Evolutionary conservation across 2,797 vertebrate species (phyloP).

Genomic region (Lagodon rhomboides): DNA sequence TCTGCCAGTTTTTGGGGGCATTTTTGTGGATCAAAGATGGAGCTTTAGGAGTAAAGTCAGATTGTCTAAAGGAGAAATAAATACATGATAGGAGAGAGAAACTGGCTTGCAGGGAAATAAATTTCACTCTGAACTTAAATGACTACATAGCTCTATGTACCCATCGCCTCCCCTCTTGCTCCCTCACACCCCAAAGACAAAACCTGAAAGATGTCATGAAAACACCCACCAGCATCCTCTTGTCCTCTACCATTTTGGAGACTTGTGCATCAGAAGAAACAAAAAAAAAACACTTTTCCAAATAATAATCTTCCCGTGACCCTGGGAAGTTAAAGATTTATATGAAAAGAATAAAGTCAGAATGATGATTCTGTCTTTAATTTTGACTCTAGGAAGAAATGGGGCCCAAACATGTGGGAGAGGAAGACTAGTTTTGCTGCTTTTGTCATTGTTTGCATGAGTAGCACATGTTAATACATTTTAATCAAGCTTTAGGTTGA

Average conservation of each 20-base stretch:
- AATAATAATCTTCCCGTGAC: conserved; percentile 58
- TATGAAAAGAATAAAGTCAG: conserved; percentile 51
- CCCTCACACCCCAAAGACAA: conserved; percentile 66
- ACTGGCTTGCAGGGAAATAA: conserved; percentile 50
- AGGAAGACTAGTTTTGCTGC: conserved; percentile 70
- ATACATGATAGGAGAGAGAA: conserved; percentile 56
- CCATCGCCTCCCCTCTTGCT: conserved; percentile 59
- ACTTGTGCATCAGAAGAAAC: conserved; percentile 64
- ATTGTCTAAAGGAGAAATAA: conserved; percentile 8
- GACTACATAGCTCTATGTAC: conserved; percentile 42
- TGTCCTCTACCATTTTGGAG: conserved; percentile 65
- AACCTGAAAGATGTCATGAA: conserved; percentile 78
- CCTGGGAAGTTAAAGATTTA: conserved; percentile 69
- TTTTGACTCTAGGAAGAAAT: conserved; percentile 64
- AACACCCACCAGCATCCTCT: conserved; percentile 77
- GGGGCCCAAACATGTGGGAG: conserved; percentile 32
- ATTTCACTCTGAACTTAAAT: conserved; percentile 30
- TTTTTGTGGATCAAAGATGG: conserved; percentile 11
- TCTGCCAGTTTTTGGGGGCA: conserved; percentile 50
- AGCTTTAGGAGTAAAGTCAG: conserved; percentile 6
- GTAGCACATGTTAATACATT: conserved; percentile 74
- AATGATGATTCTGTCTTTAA: conserved; percentile 62
- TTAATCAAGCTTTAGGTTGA: conserved; percentile 72
- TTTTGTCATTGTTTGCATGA: conserved; percentile 76
- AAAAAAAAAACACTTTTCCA: conserved; percentile 53